phyloP scores from a whole-genome alignment of 1,140 invertebrate genomes.

The Eurosta solidaginis region DNA sequence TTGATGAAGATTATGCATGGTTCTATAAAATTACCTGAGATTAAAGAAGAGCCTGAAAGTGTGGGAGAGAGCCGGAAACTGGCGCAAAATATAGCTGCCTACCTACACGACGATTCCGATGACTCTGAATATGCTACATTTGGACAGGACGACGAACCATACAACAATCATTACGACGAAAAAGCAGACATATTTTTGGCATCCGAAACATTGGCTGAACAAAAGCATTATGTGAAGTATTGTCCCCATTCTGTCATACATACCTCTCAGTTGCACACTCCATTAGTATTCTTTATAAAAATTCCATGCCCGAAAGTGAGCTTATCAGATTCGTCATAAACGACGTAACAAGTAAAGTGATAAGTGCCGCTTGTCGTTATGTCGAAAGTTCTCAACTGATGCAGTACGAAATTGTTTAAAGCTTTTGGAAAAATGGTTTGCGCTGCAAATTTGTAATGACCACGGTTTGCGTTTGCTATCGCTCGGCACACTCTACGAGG shows the following conservation, averaged over 20 bases:
- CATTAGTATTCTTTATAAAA: constrained; percentile 65
- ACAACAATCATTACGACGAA: constrained; percentile 38
- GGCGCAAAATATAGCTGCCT: constrained; percentile 38
- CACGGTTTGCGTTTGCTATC: constrained; percentile 58
- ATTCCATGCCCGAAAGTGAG: constrained; percentile 70
- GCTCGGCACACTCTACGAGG: constrained; percentile 51
- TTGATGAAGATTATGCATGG: constrained; percentile 60
- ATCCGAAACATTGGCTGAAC: constrained; percentile 46
- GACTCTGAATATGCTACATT: background rate
- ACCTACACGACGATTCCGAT: constrained; percentile 42
- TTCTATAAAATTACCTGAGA: constrained; percentile 58
- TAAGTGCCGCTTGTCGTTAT: constrained; percentile 68
- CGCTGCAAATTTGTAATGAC: constrained; percentile 72
- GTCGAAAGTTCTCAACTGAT: constrained; percentile 81
- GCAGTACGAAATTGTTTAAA: constrained; percentile 81
- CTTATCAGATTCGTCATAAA: constrained; percentile 68
- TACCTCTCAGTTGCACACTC: constrained; percentile 73
- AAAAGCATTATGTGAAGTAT: constrained; percentile 52
- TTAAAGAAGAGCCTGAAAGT: background rate
- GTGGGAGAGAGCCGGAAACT: constrained; percentile 34
- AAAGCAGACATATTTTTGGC: constrained; percentile 41
- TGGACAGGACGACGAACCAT: background rate
- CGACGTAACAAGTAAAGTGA: constrained; percentile 68
- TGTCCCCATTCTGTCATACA: constrained; percentile 63
- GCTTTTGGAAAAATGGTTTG: constrained; percentile 75